Evolutionary conservation across 2,113 vertebrate genomes (phyloP).

Genomic region (Tonatia bakeri): DNA sequence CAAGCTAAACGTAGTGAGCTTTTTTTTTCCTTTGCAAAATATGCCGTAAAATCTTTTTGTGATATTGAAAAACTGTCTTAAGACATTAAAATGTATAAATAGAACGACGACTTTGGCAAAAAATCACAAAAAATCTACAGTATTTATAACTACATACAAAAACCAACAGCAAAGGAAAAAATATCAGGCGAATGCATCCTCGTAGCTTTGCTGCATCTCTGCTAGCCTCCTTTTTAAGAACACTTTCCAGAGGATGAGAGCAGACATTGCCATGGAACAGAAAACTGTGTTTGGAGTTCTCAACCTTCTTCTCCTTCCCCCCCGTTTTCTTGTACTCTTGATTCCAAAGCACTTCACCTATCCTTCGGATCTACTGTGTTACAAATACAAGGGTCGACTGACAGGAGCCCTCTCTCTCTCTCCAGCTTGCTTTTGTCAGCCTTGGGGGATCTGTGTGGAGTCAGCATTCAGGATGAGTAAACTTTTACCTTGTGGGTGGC

Average conservation of each 20-base stretch:
- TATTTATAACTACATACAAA: constrained; percentile 94
- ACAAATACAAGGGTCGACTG: constrained; percentile 56
- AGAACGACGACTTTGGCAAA: constrained; percentile 96
- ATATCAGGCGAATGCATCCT: constrained; percentile 86
- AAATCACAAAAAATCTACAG: constrained; percentile 90
- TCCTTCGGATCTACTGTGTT: constrained; percentile 50
- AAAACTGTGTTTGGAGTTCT: constrained; percentile 72
- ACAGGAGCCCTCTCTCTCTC: constrained; percentile 9
- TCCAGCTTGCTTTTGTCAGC: constrained; percentile 23
- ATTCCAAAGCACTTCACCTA: constrained; percentile 74
- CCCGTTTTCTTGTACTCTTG: constrained; percentile 59
- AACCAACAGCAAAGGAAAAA: constrained; percentile 91
- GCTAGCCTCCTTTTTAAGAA: constrained; percentile 82
- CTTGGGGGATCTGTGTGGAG: neutral
- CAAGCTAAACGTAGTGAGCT: constrained; percentile 91
- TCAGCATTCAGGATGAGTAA: neutral
- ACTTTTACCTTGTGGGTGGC: neutral
- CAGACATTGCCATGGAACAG: constrained; percentile 79
- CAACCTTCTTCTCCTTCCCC: constrained; percentile 36
- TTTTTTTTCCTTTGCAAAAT: constrained; percentile 88
- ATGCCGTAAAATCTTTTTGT: constrained; percentile 89
- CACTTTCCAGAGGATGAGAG: constrained; percentile 89
- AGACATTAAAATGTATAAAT: constrained; percentile 97
- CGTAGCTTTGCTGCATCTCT: constrained; percentile 84
- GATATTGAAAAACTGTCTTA: constrained; percentile 92